phyloP scores from a whole-genome alignment of 2,888 invertebrate species.

The Diaphora mendica region DNA sequence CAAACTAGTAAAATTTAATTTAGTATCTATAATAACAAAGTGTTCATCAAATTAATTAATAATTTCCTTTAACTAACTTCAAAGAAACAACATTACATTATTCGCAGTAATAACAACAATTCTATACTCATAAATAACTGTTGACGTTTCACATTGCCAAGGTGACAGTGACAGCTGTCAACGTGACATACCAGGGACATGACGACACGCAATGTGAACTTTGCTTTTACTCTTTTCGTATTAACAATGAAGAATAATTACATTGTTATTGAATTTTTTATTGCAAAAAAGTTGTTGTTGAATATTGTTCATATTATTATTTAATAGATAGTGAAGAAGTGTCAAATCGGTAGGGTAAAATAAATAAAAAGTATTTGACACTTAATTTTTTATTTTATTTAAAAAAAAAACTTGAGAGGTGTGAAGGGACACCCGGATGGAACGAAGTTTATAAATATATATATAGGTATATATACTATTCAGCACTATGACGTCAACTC shows the following conservation, averaged over 20 bases:
- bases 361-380: too few species aligned
- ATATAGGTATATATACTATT: too few species aligned
- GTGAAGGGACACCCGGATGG: too few species aligned
- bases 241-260: slow-evolving; percentile 18
- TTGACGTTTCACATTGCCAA: slow-evolving; percentile 47
- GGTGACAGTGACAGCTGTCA: slow-evolving; percentile 67
- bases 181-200: slow-evolving; percentile 48
- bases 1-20: background rate
- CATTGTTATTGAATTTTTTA: slow-evolving; percentile 7
- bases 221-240: slow-evolving; percentile 26
- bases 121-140: slow-evolving; percentile 47
- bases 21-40: background rate
- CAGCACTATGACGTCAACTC: too few species aligned
- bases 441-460: too few species aligned
- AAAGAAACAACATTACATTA: slow-evolving; percentile 20
- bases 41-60: slow-evolving; percentile 14
- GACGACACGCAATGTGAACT: slow-evolving; percentile 22
- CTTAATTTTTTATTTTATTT: too few species aligned
- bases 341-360: too few species aligned
- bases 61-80: slow-evolving; percentile 13
- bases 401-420: too few species aligned
- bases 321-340: background rate
- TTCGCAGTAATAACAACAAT: slow-evolving; percentile 37
- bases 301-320: background rate
- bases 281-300: background rate